These are phyloP conservation scores for Pocillopora damicornis DNA, from an alignment of 64 coral and sea anemone genomes.

Conservation along the genomic window DNA sequence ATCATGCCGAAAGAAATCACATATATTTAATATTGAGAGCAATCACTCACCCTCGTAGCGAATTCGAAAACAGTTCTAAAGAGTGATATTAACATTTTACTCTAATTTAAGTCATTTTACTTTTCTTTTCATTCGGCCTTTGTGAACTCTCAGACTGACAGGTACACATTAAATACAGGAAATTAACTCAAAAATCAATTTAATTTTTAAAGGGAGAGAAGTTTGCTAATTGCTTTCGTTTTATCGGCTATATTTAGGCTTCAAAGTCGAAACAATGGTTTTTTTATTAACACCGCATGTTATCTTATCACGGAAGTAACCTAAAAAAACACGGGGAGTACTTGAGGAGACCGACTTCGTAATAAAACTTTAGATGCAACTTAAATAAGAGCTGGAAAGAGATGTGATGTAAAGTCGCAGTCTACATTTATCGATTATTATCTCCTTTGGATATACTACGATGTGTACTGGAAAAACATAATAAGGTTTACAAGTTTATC, in stretches of 20 bases:
- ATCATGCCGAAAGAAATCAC: too few species aligned
- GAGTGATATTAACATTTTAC: neutral
- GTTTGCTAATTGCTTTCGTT: neutral
- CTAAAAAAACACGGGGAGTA: too few species aligned
- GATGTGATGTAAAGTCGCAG: too few species aligned
- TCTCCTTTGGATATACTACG: neutral
- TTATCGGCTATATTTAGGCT: neutral
- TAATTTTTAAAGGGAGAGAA: neutral
- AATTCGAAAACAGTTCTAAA: neutral
- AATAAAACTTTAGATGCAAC: too few species aligned
- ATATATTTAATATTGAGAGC: too few species aligned
- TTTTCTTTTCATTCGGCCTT: neutral
- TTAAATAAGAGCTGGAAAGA: too few species aligned
- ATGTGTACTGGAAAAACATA: neutral
- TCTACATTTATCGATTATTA: too few species aligned
- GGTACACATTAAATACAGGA: neutral
- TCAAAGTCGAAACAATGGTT: neutral
- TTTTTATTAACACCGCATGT: neutral
- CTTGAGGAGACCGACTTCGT: too few species aligned
- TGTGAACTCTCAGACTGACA: constrained; percentile 1
- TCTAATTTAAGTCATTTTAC: neutral
- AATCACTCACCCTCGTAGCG: neutral
- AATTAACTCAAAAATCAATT: constrained; percentile 24
- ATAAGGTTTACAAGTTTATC: neutral
- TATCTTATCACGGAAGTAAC: neutral